Conservation (phyloP, 2,797 vertebrate genomes). For the Loris lydekkerianus region DNA sequence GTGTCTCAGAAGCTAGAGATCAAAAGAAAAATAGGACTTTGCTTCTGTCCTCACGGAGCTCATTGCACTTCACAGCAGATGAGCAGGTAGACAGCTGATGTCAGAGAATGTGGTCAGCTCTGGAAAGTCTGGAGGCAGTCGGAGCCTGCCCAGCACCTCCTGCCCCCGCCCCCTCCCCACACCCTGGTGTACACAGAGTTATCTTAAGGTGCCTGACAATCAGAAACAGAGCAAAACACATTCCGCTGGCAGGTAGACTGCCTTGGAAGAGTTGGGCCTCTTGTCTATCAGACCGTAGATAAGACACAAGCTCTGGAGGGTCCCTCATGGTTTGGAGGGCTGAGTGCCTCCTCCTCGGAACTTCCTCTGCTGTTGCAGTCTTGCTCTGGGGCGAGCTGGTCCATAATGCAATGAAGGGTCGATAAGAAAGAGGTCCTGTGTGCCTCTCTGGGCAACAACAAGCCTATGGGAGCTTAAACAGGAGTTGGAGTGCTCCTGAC, state of each 20-base stretch:
- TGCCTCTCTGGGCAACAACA: background rate
- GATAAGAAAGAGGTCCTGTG: background rate
- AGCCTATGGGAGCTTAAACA: too few species aligned
- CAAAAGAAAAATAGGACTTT: background rate
- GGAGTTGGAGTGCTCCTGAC: background rate
- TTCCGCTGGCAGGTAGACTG: background rate
- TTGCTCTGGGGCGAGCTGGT: background rate
- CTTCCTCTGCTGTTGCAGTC: background rate
- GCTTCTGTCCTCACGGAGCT: background rate
- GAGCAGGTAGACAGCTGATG: background rate
- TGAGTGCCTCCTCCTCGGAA: background rate
- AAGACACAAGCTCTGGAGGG: background rate
- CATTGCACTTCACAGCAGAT: background rate
- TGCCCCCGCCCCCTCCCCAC: too few species aligned
- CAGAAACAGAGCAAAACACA: background rate
- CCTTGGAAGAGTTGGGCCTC: background rate
- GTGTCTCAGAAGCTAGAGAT: background rate
- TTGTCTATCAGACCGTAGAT: background rate
- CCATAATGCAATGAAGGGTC: background rate
- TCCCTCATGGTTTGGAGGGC: accelerated
- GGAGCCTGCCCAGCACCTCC: background rate
- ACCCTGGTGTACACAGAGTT: background rate
- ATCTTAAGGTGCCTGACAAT: background rate
- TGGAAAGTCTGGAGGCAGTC: background rate
- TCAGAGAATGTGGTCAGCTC: background rate